These are phyloP conservation scores for Cercopithecus petaurista DNA, from an alignment of 2,797 vertebrate species.

Conservation along the genomic window DNA sequence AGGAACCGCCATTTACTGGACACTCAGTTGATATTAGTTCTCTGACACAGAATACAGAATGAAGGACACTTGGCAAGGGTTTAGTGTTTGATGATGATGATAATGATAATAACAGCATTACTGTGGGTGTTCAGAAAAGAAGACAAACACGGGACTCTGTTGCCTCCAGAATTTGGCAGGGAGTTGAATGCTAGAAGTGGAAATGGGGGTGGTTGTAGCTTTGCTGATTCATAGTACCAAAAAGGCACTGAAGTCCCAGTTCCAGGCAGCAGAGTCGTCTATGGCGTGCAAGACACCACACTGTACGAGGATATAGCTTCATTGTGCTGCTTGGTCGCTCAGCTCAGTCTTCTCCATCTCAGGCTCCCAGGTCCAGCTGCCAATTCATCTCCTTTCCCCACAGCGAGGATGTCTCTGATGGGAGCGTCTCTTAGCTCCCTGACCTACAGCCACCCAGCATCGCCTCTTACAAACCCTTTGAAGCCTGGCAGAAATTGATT, in stretches of 20 bases:
- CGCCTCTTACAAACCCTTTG: neutral
- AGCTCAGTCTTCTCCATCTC: neutral
- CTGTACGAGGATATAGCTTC: neutral
- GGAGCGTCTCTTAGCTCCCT: neutral
- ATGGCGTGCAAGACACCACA: accelerated
- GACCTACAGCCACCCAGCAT: neutral
- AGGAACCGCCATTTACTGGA: neutral
- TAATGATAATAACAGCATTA: neutral
- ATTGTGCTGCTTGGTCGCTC: neutral
- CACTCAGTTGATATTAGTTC: constrained; percentile 27
- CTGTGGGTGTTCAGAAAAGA: neutral
- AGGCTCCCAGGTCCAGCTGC: neutral
- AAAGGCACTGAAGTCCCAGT: neutral
- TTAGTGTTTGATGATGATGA: constrained; percentile 20
- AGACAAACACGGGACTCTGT: neutral
- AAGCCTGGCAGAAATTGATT: neutral
- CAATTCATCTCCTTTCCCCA: neutral
- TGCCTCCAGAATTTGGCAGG: neutral
- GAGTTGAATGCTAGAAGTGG: neutral
- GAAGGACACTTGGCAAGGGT: constrained; percentile 51
- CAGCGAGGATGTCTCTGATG: neutral
- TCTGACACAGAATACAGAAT: constrained; percentile 27
- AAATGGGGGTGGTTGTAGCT: neutral
- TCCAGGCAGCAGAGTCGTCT: neutral
- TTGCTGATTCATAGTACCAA: neutral